phyloP scores from a whole-genome alignment of 2,888 invertebrate genomes.

The Liposcelis brunnea region DNA sequence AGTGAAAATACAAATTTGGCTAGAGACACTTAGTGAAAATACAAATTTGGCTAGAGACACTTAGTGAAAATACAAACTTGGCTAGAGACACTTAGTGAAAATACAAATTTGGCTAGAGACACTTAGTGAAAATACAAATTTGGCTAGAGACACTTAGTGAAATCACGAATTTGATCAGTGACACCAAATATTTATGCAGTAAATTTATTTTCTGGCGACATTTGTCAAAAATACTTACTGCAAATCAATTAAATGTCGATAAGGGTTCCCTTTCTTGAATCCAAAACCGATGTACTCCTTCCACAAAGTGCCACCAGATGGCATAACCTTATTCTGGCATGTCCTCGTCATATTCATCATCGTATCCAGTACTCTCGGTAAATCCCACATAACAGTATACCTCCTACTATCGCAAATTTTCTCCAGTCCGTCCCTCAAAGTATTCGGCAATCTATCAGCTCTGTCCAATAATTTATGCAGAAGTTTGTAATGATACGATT shows the following conservation, averaged over 20 bases:
- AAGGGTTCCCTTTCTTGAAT: not conserved
- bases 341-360: not conserved
- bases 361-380: not conserved
- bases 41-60: too few species aligned
- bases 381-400: not conserved
- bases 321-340: constrained; percentile 1
- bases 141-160: too few species aligned
- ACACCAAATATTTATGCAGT: too few species aligned
- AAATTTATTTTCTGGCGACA: too few species aligned
- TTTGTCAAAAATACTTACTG: constrained; percentile 5
- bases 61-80: too few species aligned
- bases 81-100: too few species aligned
- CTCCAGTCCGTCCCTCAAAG: not conserved
- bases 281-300: constrained; percentile 1
- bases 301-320: not conserved
- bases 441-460: not conserved
- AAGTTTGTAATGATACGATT: not conserved
- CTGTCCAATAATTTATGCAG: not conserved
- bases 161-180: too few species aligned
- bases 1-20: too few species aligned
- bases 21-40: too few species aligned
- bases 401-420: not conserved
- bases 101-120: too few species aligned
- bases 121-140: too few species aligned
- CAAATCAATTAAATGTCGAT: not conserved